Percentiles rank a stretch among this genome's conserved stretches.
Evolutionary conservation across 2,113 vertebrate species (phyloP).

Genomic region (Hucho hucho): DNA sequence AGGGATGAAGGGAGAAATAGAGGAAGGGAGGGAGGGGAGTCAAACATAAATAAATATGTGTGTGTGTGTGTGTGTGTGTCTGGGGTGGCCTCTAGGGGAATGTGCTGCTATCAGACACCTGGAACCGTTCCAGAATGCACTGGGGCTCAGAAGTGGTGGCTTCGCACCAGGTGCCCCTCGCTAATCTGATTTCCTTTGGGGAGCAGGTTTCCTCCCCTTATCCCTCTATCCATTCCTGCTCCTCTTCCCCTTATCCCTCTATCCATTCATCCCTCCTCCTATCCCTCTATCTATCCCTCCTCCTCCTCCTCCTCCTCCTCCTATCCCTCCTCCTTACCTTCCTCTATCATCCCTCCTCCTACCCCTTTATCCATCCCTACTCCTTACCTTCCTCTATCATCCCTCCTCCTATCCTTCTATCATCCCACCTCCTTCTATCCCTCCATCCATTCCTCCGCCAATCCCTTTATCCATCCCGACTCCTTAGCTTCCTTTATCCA

Average conservation of each 20-base stretch:
- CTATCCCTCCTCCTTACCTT: neutral
- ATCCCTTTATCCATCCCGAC: no score
- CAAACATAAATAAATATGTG: slow-evolving; percentile 28
- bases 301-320: slow-evolving; percentile 19
- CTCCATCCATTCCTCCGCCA: no score
- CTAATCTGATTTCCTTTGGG: slow-evolving; percentile 24
- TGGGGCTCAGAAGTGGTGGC: slow-evolving; percentile 17
- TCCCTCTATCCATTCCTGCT: no score
- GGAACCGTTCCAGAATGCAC: slow-evolving; percentile 44
- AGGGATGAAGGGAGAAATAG: neutral
- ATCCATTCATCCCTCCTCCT: neutral
- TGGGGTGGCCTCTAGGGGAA: neutral
- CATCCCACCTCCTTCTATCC: no score
- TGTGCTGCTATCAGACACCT: slow-evolving; percentile 36
- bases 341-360: no score
- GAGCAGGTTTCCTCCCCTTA: no score
- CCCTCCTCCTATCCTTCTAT: no score
- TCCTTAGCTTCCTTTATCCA: no score
- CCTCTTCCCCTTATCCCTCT: no score
- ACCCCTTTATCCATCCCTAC: no score
- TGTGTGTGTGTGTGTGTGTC: neutral
- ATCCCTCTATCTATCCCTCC: neutral
- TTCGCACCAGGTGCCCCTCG: slow-evolving; percentile 34
- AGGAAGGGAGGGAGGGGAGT: neutral
- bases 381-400: no score